These are phyloP conservation scores for Poicephalus meyeri DNA, from an alignment of 2,113 vertebrate species.

Conservation along the genomic window DNA sequence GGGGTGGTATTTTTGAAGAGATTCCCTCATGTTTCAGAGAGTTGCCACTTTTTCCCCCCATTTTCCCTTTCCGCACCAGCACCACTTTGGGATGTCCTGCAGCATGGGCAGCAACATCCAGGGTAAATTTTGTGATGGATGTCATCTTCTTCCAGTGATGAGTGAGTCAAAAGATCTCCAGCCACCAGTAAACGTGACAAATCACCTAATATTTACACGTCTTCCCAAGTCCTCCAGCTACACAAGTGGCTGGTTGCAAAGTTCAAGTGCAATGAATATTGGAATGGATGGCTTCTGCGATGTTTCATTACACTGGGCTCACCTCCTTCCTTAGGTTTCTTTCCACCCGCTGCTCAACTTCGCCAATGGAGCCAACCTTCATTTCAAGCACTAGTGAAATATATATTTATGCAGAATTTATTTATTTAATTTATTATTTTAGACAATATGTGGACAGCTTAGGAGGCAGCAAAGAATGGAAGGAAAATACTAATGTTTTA, in stretches of 20 bases:
- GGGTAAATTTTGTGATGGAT: background rate
- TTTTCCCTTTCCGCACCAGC: background rate
- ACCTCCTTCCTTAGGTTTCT: background rate
- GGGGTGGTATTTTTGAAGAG: background rate
- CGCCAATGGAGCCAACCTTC: rapidly evolving
- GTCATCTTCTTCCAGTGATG: background rate
- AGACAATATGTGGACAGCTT: background rate
- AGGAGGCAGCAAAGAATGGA: background rate
- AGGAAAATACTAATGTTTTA: background rate
- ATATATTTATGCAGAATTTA: background rate
- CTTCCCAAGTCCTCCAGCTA: background rate
- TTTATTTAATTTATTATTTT: background rate
- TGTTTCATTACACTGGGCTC: background rate
- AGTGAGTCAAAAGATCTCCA: background rate
- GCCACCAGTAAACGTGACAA: background rate
- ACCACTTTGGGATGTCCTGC: background rate
- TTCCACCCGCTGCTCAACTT: background rate
- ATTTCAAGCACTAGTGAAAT: background rate
- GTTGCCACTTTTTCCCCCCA: background rate
- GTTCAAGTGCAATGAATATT: background rate
- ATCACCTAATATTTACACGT: rapidly evolving
- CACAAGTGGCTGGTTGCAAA: background rate
- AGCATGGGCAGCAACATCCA: rapidly evolving
- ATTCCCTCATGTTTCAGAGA: background rate
- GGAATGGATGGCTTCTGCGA: background rate